Evolutionary conservation across 2,113 vertebrate genomes (phyloP), one percentile per base, ranked within the genome.

Genomic region (Xenopus tropicalis): DNA sequence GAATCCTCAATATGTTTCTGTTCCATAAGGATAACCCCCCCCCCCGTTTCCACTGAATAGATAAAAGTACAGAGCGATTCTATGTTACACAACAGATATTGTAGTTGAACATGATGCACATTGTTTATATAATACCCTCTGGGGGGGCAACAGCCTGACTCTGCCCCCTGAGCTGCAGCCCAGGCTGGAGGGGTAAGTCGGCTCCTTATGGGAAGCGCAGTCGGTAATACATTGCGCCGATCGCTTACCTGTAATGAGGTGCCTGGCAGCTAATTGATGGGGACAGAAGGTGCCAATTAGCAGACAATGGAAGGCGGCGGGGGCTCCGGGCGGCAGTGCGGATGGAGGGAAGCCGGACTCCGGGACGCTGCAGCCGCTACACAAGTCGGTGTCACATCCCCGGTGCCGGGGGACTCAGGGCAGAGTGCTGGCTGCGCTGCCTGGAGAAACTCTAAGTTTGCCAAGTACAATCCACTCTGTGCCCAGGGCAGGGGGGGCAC

Each of bases 221-320:
- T 9, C 29, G 6, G 10, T 37, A 37, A 37, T 37, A 37, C 29
- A 37, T 5, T 37, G 20, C 8, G 14, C 4, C 11, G 14, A 23
- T 22, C 61, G 57, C 20, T 65, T 44, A 72, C 71, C 71, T 65
- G 7, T 64, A 64, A 21, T 43, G 12, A 29, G 58, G 19, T 23
- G 21, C 8, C 20, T 14, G 57, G 23, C 57, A n/a, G 6, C 10
- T 24, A 59, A 23, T 13, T 37, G 24, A 14, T 16, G 5, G 8
- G 14, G 20, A 46, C 48, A 24, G 2, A 12, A 11, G 25, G 44
- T 23, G 37, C 23, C n/a, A 12, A 54, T 54, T 54, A 54, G 16
- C 52, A 54, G 56, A 29, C 61, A 64, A 21, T 19, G 54, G 21
- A 23, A 22, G 11, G 57, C 9, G 23, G 22, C 21, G 21, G 3